Evolutionary conservation across 2,113 vertebrate species (phyloP).

Genomic region (Malaclemys terrapin): DNA sequence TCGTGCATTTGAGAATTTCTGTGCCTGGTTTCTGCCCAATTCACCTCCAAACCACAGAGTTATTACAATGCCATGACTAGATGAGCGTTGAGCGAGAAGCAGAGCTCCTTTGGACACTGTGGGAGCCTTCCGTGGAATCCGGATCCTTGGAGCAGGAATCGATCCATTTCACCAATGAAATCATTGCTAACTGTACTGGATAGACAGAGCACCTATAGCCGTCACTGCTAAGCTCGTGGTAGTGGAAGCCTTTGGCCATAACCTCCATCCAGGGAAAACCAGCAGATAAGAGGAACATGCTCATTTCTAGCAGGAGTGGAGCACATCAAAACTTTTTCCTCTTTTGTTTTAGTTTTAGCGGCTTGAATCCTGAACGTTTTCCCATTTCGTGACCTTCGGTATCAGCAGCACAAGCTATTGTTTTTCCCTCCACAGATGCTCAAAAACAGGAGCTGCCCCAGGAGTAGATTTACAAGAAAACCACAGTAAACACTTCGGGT

Average conservation of each 20-base stretch:
- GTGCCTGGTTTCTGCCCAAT: neutral
- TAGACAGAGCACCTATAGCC: neutral
- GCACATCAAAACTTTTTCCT: neutral
- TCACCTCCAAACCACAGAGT: neutral
- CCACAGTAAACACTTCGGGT: neutral
- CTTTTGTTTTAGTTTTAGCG: accelerated
- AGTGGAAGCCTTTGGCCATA: neutral
- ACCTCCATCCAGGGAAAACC: neutral
- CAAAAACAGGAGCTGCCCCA: neutral
- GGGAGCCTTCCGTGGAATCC: neutral
- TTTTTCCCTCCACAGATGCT: neutral
- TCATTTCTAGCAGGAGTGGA: neutral
- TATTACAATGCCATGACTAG: neutral
- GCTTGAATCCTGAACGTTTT: accelerated
- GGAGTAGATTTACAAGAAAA: neutral
- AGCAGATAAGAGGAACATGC: neutral
- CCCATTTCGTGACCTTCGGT: accelerated
- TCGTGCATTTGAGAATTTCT: neutral
- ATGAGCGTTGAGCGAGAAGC: neutral
- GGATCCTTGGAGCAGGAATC: neutral
- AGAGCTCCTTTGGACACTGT: neutral
- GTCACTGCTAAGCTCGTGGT: neutral
- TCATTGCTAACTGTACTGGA: neutral
- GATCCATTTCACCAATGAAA: neutral
- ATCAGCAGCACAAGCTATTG: neutral